These are phyloP conservation scores for Jordanella pulchra DNA, from an alignment of 2,797 vertebrate genomes.

Conservation along the genomic window DNA sequence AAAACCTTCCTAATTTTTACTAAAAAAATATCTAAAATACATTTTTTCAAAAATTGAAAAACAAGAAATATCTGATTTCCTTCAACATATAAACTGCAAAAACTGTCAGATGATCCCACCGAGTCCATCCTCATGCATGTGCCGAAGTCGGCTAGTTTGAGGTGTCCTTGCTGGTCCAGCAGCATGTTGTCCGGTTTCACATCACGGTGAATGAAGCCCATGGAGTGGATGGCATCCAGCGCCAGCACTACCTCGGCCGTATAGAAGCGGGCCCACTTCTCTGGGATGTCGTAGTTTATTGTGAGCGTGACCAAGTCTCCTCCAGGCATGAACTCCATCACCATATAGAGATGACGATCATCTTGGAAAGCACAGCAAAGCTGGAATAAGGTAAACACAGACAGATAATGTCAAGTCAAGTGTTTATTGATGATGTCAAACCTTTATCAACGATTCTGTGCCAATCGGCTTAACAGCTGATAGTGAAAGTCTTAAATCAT, in stretches of 20 bases:
- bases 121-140: conserved; percentile 99
- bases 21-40: not conserved
- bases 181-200: conserved; percentile 99
- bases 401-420: not conserved
- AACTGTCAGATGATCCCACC: conserved; percentile 73
- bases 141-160: conserved; percentile 97
- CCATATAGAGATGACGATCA: conserved; percentile 92
- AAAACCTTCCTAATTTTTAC: too few species aligned
- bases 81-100: not conserved
- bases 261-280: conserved; percentile 96
- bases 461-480: not conserved
- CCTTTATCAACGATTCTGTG: not conserved
- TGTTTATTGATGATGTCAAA: not conserved
- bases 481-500: not conserved
- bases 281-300: conserved; percentile 96
- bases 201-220: conserved; percentile 97
- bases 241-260: conserved; percentile 95
- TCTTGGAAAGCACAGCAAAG: conserved; percentile 98
- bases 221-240: conserved; percentile 93
- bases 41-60: not conserved
- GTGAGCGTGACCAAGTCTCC: conserved; percentile 97
- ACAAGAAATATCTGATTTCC: not conserved
- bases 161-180: conserved; percentile 90
- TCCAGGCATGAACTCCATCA: conserved; percentile 99
- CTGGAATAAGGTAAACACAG: conserved; percentile 59